phyloP scores from a whole-genome alignment of 2,113 vertebrate species.

The Percopsis transmontana region DNA sequence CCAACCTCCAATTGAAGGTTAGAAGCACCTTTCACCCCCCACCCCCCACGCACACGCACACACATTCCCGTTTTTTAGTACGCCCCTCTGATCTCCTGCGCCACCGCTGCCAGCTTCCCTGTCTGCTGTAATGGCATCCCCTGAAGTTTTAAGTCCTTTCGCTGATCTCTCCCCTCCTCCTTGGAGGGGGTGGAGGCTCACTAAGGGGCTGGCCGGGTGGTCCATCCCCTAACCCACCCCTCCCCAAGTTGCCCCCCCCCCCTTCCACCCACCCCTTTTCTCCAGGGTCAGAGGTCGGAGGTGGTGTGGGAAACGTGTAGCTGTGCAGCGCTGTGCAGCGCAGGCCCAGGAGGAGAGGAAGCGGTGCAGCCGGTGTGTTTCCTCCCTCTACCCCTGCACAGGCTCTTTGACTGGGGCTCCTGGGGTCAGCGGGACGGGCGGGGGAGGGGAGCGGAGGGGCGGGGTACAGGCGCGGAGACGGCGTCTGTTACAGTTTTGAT shows the following conservation, averaged over 20 bases:
- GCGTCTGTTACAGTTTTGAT: slow-evolving; percentile 68
- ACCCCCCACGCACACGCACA: slow-evolving; percentile 4
- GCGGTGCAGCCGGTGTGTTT: slow-evolving; percentile 28
- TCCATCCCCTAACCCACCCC: slow-evolving; percentile 53
- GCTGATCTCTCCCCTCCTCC: slow-evolving; percentile 37
- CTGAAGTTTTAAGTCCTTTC: slow-evolving; percentile 44
- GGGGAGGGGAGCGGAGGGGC: background rate
- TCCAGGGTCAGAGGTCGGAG: slow-evolving; percentile 73
- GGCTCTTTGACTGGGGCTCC: slow-evolving; percentile 47
- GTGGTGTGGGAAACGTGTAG: slow-evolving; percentile 80
- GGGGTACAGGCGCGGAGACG: slow-evolving; percentile 44
- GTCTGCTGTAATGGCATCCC: slow-evolving; percentile 30
- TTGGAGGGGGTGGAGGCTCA: slow-evolving; percentile 38
- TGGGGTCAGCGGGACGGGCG: slow-evolving; percentile 55
- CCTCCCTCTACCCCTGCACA: slow-evolving; percentile 32
- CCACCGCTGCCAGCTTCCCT: slow-evolving; percentile 13
- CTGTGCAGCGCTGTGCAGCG: slow-evolving; percentile 20
- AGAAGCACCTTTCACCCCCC: slow-evolving; percentile 23
- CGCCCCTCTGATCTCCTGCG: slow-evolving; percentile 60
- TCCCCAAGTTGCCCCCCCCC: slow-evolving; percentile 12
- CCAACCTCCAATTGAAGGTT: background rate
- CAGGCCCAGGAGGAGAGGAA: slow-evolving; percentile 39
- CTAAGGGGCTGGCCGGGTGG: slow-evolving; percentile 74
- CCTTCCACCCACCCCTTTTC: slow-evolving; percentile 34
- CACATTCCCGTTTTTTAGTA: slow-evolving; percentile 12